Percentiles rank a stretch among this genome's conserved stretches.
phyloP scores from a whole-genome alignment of 2,888 invertebrate species.

The Phortica okadai region DNA sequence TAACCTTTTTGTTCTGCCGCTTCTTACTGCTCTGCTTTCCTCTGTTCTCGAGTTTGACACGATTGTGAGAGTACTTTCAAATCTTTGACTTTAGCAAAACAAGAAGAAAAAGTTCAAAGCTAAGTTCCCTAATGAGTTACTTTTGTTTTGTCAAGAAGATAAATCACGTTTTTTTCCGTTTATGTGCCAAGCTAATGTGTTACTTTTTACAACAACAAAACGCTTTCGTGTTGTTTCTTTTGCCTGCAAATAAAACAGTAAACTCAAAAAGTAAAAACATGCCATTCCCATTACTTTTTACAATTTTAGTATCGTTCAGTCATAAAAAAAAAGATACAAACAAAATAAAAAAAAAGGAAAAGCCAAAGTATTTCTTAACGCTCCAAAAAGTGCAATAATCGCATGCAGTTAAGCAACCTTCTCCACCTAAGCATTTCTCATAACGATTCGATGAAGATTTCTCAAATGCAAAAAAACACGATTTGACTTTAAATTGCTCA shows the following conservation, averaged over 20 bases:
- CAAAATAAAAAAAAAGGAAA: background rate
- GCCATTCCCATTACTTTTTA: background rate
- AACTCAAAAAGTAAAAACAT: background rate
- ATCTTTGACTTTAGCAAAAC: too few species aligned
- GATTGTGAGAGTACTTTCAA: too few species aligned
- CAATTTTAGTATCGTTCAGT: background rate
- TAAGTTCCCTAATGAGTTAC: too few species aligned
- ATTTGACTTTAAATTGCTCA: background rate
- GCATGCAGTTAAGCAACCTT: background rate
- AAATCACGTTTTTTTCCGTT: too few species aligned
- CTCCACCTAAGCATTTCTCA: background rate
- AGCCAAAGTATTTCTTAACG: constrained; percentile 52
- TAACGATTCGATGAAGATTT: background rate
- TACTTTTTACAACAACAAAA: background rate
- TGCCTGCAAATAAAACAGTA: background rate
- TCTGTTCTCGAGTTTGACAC: too few species aligned
- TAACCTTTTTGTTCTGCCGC: too few species aligned
- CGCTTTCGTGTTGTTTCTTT: background rate
- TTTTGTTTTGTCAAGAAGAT: too few species aligned
- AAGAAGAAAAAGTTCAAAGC: too few species aligned
- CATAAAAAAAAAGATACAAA: background rate
- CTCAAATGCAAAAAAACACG: background rate
- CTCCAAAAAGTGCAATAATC: constrained; percentile 66
- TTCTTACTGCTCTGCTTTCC: too few species aligned
- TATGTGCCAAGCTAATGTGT: too few species aligned